phyloP scores from a whole-genome alignment of 2,113 vertebrate genomes.

The Scolopax mira region DNA sequence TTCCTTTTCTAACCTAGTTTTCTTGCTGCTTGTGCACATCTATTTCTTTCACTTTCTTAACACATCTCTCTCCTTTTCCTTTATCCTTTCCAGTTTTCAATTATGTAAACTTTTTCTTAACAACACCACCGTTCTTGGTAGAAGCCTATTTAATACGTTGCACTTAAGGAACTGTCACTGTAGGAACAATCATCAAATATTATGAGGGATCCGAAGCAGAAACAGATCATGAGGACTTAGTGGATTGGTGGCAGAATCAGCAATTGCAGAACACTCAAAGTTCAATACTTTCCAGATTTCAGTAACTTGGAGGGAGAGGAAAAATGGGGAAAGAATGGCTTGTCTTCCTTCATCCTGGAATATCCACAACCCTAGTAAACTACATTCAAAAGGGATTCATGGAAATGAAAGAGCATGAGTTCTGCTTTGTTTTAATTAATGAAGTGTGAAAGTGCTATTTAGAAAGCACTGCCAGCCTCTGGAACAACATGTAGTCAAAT shows the following conservation, averaged over 20 bases:
- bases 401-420: not conserved
- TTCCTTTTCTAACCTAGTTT: not conserved
- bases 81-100: not conserved
- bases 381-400: not conserved
- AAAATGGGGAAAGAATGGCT: not conserved
- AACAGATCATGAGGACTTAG: not conserved
- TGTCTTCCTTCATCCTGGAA: not conserved
- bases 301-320: not conserved
- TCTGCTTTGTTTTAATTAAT: conserved; percentile 20
- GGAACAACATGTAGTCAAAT: not conserved
- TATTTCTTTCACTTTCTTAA: not conserved
- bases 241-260: not conserved
- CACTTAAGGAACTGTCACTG: too few species aligned
- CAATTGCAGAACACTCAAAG: not conserved
- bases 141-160: not conserved
- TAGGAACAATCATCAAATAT: not conserved
- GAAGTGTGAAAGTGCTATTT: not conserved
- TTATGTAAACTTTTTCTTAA: not conserved
- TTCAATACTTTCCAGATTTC: not conserved
- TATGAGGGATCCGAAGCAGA: not conserved
- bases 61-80: not conserved
- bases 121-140: not conserved
- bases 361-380: not conserved
- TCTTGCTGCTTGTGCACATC: not conserved
- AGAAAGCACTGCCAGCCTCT: not conserved